Conservation (phyloP, 1,140 invertebrate genomes). For the Melitaea cinxia region DNA sequence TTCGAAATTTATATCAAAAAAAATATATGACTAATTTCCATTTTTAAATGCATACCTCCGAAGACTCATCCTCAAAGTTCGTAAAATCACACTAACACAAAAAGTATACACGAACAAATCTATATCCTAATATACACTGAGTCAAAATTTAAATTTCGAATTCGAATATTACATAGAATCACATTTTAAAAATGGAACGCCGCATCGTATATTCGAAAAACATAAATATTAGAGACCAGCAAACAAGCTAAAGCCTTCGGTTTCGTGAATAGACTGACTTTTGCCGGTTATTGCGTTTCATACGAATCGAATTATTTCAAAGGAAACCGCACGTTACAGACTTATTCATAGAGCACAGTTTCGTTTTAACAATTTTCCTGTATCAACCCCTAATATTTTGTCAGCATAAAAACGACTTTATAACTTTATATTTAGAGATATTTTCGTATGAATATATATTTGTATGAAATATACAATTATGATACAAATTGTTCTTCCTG, state of each 20-base stretch:
- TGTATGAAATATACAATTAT: slow-evolving; percentile 7
- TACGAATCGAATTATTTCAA: background rate
- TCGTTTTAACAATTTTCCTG: slow-evolving; percentile 9
- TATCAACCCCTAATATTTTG: slow-evolving; percentile 16
- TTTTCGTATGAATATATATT: background rate
- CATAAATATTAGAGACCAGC: slow-evolving; percentile 39
- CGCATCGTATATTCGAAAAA: slow-evolving; percentile 25
- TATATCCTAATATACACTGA: slow-evolving; percentile 9
- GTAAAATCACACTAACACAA: slow-evolving; percentile 9
- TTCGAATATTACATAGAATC: slow-evolving; percentile 11
- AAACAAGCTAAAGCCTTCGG: slow-evolving; percentile 50
- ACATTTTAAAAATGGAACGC: slow-evolving; percentile 33
- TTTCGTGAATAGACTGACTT: slow-evolving; percentile 54
- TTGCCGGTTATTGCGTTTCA: slow-evolving; percentile 39
- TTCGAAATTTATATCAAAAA: background rate
- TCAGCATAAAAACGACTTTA: slow-evolving; percentile 2
- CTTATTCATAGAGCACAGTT: background rate
- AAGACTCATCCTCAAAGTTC: slow-evolving; percentile 27
- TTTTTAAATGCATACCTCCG: slow-evolving; percentile 30
- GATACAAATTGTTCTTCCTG: slow-evolving; percentile 23
- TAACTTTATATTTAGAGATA: background rate
- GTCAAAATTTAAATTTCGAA: slow-evolving; percentile 25
- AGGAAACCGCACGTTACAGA: slow-evolving; percentile 9
- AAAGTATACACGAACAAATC: slow-evolving; percentile 21
- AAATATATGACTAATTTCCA: background rate